These are phyloP conservation scores for Actinernus sp. DNA, from an alignment of 92 coral and sea anemone species.

Conservation along the genomic window DNA sequence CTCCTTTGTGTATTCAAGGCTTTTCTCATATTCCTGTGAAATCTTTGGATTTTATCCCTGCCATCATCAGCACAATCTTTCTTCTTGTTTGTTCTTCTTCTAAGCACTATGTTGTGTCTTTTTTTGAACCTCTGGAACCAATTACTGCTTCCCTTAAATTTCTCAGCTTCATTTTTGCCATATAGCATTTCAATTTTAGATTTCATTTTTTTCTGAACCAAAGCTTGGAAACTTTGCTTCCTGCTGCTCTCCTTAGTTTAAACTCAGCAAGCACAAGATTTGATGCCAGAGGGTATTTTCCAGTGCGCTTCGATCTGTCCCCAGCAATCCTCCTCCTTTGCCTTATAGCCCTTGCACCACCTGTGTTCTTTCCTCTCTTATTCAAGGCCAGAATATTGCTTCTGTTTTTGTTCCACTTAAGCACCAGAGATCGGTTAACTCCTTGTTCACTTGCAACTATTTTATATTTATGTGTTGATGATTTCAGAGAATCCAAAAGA, in stretches of 20 bases:
- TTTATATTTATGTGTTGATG: constrained; percentile 28
- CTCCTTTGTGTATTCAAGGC: constrained; percentile 42
- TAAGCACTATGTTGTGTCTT: constrained; percentile 35
- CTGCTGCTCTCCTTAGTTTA: constrained; percentile 63
- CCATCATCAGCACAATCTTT: constrained; percentile 56
- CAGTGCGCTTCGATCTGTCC: no score
- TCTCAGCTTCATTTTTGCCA: constrained; percentile 48
- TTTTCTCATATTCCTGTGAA: constrained; percentile 47
- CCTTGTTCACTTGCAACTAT: constrained; percentile 43
- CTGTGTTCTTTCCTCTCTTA: constrained; percentile 61
- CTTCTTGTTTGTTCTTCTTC: constrained; percentile 60
- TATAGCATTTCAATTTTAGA: constrained; percentile 27
- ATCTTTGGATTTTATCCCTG: constrained; percentile 43
- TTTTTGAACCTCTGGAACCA: constrained; percentile 68
- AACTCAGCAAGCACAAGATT: constrained; percentile 51
- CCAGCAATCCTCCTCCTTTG: constrained; percentile 45
- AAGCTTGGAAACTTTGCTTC: constrained; percentile 61
- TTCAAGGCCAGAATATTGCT: constrained; percentile 32
- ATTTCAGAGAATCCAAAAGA: constrained; percentile 32
- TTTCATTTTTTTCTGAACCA: constrained; percentile 62
- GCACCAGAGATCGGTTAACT: constrained; percentile 50
- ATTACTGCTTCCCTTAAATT: constrained; percentile 59
- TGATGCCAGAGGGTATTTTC: constrained; percentile 66
- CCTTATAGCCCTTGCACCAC: constrained; percentile 36
- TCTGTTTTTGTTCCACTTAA: constrained; percentile 66